Evolutionary conservation across 1,140 invertebrate genomes (phyloP).

Genomic region (Xylocopa sonorina): DNA sequence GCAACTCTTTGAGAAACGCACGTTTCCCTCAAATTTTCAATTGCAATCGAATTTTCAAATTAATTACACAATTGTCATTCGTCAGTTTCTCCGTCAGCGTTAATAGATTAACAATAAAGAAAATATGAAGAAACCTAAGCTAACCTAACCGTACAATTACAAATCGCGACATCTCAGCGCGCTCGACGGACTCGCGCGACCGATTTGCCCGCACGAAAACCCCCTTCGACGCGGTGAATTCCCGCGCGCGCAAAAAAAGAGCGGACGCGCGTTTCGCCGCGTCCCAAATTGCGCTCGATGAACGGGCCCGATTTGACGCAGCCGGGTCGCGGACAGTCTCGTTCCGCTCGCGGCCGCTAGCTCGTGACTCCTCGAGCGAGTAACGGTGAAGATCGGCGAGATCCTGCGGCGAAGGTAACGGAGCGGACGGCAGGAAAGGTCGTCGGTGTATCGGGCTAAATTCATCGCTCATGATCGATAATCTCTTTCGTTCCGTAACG

Average conservation of each 20-base stretch:
- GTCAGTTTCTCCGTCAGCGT: too few relatives aligned
- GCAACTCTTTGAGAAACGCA: too few relatives aligned
- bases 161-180: not conserved
- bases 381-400: slow-evolving; percentile 56
- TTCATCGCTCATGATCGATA: slow-evolving; percentile 37
- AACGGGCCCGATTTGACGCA: slow-evolving; percentile 36
- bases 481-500: not conserved
- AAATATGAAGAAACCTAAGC: too few relatives aligned
- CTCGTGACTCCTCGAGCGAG: slow-evolving; percentile 17
- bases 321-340: slow-evolving; percentile 30
- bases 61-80: too few relatives aligned
- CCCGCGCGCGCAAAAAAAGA: not conserved
- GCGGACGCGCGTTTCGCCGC: not conserved
- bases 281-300: slow-evolving; percentile 21
- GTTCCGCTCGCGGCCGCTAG: slow-evolving; percentile 12
- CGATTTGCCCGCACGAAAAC: slow-evolving; percentile 3
- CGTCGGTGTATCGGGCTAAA: slow-evolving; percentile 44
- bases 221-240: not conserved
- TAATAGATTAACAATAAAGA: too few relatives aligned
- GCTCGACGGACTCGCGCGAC: slow-evolving; percentile 6
- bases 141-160: not conserved
- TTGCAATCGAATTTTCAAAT: too few relatives aligned
- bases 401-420: slow-evolving; percentile 58
- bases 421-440: slow-evolving; percentile 46
- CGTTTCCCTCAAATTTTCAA: too few relatives aligned